Base-by-base conservation (phyloP, 1,140 invertebrate genomes). In the Rhopalosiphum maidis region DNA sequence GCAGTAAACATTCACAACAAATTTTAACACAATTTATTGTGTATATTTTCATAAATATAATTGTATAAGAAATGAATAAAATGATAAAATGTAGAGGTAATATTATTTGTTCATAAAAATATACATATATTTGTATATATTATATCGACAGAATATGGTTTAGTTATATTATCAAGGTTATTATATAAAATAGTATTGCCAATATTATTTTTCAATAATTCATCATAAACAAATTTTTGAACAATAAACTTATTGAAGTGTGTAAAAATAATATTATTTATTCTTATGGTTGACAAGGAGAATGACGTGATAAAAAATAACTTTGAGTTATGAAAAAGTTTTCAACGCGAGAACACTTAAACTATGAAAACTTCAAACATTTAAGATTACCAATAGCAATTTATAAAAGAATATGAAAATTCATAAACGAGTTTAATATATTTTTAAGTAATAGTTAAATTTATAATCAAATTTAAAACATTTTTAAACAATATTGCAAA, bases 261-360 rank as follows among this genome's bases (percentile, higher is more conserved):
- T 85, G 37, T 43, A 85, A 85, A 30, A 37, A 23, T 8, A 22
- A 43, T 25, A 41, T 41, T 85, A 85, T 43, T 85, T 41, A 68
- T 68, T 85, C 37, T 85, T 15, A 30, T 41, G 37, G 35, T 25
- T 85, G 83, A 85, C 83, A 43, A 85, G 37, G 37, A 43, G 83
- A 37, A 85, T 85, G 37, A 85, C 23, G 41, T 25, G 83, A 41
- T 85, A 43, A 85, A 85, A 85, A 41, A 68, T 25, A 41, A 43
- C 22, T 22, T 83, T 43, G 83, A 85, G 23, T 85, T 85, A 85
- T 85, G 83, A 85, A 43, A 85, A 83, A 85, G 35, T 43, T 85
- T 85, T 37, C 35, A 35, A 83, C 1, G 37, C 41, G 37, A 85
- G 41, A 85, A 85, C 37, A 41, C 35, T 85, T 85, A 25, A 85